phyloP scores from a whole-genome alignment of 2,888 invertebrate genomes.

The Hermodice carunculata region DNA sequence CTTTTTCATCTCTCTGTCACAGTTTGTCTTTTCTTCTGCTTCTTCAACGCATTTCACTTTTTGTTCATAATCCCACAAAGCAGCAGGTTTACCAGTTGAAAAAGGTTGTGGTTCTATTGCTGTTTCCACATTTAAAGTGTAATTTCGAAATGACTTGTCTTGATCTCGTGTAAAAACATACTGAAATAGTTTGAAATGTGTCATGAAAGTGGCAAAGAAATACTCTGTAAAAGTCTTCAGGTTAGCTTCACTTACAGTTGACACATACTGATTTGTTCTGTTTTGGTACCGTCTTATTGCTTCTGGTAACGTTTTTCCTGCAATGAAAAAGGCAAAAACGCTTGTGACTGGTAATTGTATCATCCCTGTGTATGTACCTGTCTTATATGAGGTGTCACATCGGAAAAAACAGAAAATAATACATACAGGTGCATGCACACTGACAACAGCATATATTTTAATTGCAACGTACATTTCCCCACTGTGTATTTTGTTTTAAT shows the following conservation, averaged over 20 bases:
- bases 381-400: too few relatives aligned
- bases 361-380: too few relatives aligned
- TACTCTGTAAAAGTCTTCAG: slow-evolving; percentile 56
- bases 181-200: slow-evolving; percentile 59
- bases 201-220: slow-evolving; percentile 55
- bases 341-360: too few relatives aligned
- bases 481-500: too few relatives aligned
- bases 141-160: slow-evolving; percentile 37
- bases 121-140: slow-evolving; percentile 39
- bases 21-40: slow-evolving; percentile 30
- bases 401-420: too few relatives aligned
- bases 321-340: slow-evolving; percentile 4
- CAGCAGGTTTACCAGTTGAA: slow-evolving; percentile 44
- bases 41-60: slow-evolving; percentile 48
- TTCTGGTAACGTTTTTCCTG: slow-evolving; percentile 45
- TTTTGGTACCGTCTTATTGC: slow-evolving; percentile 49
- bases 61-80: slow-evolving; percentile 59
- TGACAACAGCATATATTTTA: too few relatives aligned
- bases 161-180: slow-evolving; percentile 52
- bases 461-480: too few relatives aligned
- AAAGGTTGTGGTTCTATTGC: slow-evolving; percentile 41
- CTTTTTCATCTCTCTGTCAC: not conserved
- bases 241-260: slow-evolving; percentile 48
- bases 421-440: too few relatives aligned
- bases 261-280: slow-evolving; percentile 34